Conservation (phyloP, 2,888 invertebrate species). For the Suillia variegata region DNA sequence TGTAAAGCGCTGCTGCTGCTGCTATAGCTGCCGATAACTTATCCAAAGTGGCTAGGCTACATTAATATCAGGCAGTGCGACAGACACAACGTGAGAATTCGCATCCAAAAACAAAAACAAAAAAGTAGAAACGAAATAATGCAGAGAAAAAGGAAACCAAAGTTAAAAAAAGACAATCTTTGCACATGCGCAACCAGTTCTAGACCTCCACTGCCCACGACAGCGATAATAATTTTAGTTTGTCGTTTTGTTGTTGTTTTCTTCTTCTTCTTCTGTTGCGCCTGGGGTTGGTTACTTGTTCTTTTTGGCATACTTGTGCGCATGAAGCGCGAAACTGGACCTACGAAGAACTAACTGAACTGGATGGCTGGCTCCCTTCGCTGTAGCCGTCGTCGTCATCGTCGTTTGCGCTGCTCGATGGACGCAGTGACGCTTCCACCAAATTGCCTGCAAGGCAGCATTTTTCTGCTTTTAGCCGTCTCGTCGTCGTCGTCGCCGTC, state of each 20-base stretch:
- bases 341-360: not conserved
- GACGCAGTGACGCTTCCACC: not conserved
- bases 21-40: constrained; percentile 17
- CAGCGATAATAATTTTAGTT: too few species aligned
- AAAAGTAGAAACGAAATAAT: not conserved
- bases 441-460: not conserved
- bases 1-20: not conserved
- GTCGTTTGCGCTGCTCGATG: not conserved
- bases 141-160: not conserved
- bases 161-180: not conserved
- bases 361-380: constrained; percentile 3
- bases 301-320: not conserved
- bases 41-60: constrained; percentile 25
- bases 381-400: constrained; percentile 1
- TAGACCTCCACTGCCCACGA: not conserved
- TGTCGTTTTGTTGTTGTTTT: too few species aligned
- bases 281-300: not conserved
- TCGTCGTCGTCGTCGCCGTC: not conserved
- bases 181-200: constrained; percentile 2
- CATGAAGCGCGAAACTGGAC: constrained; percentile 11
- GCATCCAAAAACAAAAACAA: not conserved
- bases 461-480: constrained; percentile 3
- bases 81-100: constrained; percentile 24
- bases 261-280: not conserved
- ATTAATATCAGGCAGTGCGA: constrained; percentile 21